Evolutionary conservation across 2,797 vertebrate species (phyloP).

Genomic region (Acrocephalus scirpaceus): DNA sequence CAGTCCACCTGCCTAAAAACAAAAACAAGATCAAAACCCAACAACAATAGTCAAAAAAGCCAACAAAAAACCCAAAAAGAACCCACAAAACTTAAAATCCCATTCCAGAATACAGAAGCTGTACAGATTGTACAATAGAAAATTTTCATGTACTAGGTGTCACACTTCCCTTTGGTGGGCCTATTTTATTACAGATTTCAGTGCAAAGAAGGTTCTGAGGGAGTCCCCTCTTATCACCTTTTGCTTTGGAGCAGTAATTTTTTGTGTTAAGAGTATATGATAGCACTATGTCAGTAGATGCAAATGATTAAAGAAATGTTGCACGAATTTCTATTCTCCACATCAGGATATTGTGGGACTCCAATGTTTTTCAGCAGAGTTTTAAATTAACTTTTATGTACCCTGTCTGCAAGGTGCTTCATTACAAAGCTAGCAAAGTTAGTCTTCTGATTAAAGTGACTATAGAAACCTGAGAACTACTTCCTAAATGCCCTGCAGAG

Average conservation of each 20-base stretch:
- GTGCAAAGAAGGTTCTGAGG: not conserved
- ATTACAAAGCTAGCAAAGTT: not conserved
- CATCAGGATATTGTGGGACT: not conserved
- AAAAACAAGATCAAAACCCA: not conserved
- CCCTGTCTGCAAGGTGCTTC: not conserved
- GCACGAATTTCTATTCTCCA: not conserved
- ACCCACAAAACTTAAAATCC: not conserved
- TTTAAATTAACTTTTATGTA: not conserved
- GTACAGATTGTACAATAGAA: not conserved
- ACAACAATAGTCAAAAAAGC: not conserved
- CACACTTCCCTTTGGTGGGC: not conserved
- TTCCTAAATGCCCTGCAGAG: not conserved
- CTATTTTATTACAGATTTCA: not conserved
- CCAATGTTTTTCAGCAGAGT: not conserved
- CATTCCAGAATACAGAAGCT: not conserved
- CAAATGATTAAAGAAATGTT: not conserved
- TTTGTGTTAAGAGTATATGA: not conserved
- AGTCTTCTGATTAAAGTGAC: not conserved
- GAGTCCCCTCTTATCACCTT: not conserved
- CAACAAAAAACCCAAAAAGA: not conserved
- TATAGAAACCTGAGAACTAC: not conserved
- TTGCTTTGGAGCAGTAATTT: not conserved
- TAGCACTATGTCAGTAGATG: not conserved
- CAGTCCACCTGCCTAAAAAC: accelerated
- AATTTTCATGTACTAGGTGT: not conserved